Conservation (phyloP, 2,888 invertebrate genomes). For the Prosapia bicincta region DNA sequence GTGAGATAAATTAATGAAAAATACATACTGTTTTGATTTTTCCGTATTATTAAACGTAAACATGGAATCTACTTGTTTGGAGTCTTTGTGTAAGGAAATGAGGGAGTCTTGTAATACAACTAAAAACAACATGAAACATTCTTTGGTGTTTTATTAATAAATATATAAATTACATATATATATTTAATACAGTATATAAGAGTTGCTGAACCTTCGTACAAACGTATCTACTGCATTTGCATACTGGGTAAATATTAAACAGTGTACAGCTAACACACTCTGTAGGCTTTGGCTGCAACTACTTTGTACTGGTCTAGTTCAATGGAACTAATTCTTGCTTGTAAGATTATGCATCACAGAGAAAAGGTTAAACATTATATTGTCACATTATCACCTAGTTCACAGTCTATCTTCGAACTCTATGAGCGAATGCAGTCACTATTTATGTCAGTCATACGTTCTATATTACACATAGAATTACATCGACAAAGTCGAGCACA, state of each 20-base stretch:
- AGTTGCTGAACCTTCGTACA: background rate
- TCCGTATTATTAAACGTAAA: too few relatives aligned
- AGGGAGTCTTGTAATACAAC: too few relatives aligned
- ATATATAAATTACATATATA: background rate
- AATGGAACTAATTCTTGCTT: background rate
- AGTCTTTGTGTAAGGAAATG: too few relatives aligned
- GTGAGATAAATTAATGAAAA: too few relatives aligned
- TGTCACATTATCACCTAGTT: background rate
- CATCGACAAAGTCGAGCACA: too few relatives aligned
- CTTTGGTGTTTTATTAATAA: slow-evolving; percentile 2
- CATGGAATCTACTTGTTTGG: too few relatives aligned
- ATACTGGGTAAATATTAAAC: background rate
- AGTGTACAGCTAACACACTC: background rate
- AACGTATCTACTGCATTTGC: background rate
- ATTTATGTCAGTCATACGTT: background rate
- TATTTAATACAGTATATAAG: background rate
- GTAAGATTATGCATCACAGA: background rate
- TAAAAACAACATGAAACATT: too few relatives aligned
- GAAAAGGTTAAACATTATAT: background rate
- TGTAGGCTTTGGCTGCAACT: background rate
- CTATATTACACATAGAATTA: background rate
- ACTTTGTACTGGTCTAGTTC: background rate
- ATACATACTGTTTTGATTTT: too few relatives aligned
- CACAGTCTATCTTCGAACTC: background rate
- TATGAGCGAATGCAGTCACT: background rate